Percentiles rank a stretch among this genome's conserved stretches.
phyloP scores from a whole-genome alignment of 2,888 invertebrate species.

The Heliconius charithonia region DNA sequence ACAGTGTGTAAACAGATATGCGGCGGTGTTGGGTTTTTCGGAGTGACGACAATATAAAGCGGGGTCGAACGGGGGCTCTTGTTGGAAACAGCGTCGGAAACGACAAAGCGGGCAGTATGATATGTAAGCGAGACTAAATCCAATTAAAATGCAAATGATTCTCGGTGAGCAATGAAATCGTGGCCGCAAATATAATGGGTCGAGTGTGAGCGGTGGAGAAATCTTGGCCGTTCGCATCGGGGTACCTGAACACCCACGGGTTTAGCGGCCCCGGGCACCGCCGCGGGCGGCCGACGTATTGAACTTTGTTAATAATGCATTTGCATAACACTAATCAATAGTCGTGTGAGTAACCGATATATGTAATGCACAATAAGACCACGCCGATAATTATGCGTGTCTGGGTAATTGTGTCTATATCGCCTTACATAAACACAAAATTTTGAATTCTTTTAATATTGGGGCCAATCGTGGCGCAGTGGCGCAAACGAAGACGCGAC shows the following conservation, averaged over 20 bases:
- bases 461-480: too few species aligned
- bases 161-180: conserved; percentile 62
- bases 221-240: conserved; percentile 65
- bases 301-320: conserved; percentile 43
- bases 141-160: conserved; percentile 67
- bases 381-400: not conserved
- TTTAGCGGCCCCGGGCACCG: conserved; percentile 55
- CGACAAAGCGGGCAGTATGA: conserved; percentile 53
- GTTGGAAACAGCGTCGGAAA: conserved; percentile 39
- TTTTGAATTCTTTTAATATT: not conserved
- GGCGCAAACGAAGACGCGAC: too few species aligned
- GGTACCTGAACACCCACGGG: conserved; percentile 59
- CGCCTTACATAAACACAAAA: not conserved
- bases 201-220: conserved; percentile 58
- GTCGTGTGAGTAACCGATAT: conserved; percentile 24
- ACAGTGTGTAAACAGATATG: not conserved
- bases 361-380: conserved; percentile 7
- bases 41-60: conserved; percentile 25
- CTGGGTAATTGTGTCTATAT: not conserved
- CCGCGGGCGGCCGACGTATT: conserved; percentile 51
- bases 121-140: conserved; percentile 57
- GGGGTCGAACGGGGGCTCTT: conserved; percentile 11
- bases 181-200: conserved; percentile 61
- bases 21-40: conserved; percentile 8
- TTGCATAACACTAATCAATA: conserved; percentile 37